Conservation (phyloP, 2,888 invertebrate species). For the Dynastes grantii region DNA sequence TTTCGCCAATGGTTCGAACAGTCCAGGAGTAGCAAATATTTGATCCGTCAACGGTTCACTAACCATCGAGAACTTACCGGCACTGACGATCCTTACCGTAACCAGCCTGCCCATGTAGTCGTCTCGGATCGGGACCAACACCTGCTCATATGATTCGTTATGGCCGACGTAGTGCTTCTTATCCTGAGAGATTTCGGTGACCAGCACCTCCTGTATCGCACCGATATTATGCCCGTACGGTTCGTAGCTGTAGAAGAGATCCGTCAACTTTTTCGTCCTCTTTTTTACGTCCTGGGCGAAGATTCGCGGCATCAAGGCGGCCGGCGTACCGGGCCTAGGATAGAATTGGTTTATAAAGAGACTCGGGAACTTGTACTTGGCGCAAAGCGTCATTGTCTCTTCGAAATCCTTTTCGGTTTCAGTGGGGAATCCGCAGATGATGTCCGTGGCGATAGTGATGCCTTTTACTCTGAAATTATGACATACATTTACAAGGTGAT, state of each 20-base stretch:
- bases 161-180: slow-evolving; percentile 93
- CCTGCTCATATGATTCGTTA: slow-evolving; percentile 96
- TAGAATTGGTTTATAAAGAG: slow-evolving; percentile 99
- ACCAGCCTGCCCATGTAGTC: slow-evolving; percentile 88
- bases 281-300: slow-evolving; percentile 91
- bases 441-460: slow-evolving; percentile 96
- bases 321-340: slow-evolving; percentile 96
- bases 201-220: slow-evolving; percentile 83
- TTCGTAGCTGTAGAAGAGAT: slow-evolving; percentile 91
- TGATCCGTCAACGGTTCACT: slow-evolving; percentile 77
- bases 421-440: slow-evolving; percentile 98
- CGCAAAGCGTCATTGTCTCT: slow-evolving; percentile 88
- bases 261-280: slow-evolving; percentile 89
- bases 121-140: slow-evolving; percentile 85
- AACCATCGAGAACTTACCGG: slow-evolving; percentile 85
- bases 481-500: background rate
- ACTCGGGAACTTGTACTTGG: slow-evolving; percentile 90
- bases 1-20: slow-evolving; percentile 73
- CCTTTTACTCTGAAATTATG: slow-evolving; percentile 82
- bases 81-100: slow-evolving; percentile 80
- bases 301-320: slow-evolving; percentile 89
- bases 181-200: slow-evolving; percentile 95
- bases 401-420: slow-evolving; percentile 94
- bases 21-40: slow-evolving; percentile 68
- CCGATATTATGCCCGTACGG: slow-evolving; percentile 85